Base-by-base conservation (phyloP, 2,113 vertebrate species). In the Indicator maculatus region DNA sequence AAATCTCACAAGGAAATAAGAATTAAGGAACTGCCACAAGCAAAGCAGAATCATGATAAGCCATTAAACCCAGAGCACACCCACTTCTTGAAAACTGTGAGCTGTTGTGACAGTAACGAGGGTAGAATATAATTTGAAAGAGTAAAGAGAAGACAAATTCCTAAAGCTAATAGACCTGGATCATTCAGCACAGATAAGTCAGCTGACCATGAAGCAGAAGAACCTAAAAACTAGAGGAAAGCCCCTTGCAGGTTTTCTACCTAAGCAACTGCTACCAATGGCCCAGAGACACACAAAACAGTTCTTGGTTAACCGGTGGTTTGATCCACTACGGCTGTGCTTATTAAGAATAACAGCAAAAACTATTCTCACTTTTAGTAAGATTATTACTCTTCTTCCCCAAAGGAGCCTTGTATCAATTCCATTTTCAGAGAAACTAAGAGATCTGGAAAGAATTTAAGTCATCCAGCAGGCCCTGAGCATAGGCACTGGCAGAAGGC, bases 21-120 rank as follows among this genome's bases (percentile, higher is more conserved):
- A 91, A 85, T 77, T 69, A 86, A 80, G 31, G 38, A 96, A 83
- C 26, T 74, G 82, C 75, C n/a, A 19, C 56, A 90, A 91, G 75
- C 33, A 70, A 86, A 93, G 79, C 38, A 67, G 58, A 95, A 91
- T 88, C 60, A 86, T 93, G 93, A 80, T 72, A 96, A 94, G 41
- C 71, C 72, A 83, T 77, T 86, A 91, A 80, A 90, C 24, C 45
- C 60, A 74, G 45, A 69, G 88, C 76, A 88, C 90, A 86, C 64
- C 76, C 79, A 91, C 88, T 90, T 87, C 55, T 80, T 83, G n/a
- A 79, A 89, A 94, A 70, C 56, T 85, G 71, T 83, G 44, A 67
- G 72, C 69, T 94, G 83, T 74, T 90, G 76, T 30, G 79, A 94
- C 69, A 83, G 28, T 61, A 64, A 39, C 47, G 45, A 91, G 36